A percentile compares a stretch with the other conserved stretches of the same genome.
phyloP scores from a whole-genome alignment of 2,113 vertebrate species.

The Campylorhamphus procurvoides region DNA sequence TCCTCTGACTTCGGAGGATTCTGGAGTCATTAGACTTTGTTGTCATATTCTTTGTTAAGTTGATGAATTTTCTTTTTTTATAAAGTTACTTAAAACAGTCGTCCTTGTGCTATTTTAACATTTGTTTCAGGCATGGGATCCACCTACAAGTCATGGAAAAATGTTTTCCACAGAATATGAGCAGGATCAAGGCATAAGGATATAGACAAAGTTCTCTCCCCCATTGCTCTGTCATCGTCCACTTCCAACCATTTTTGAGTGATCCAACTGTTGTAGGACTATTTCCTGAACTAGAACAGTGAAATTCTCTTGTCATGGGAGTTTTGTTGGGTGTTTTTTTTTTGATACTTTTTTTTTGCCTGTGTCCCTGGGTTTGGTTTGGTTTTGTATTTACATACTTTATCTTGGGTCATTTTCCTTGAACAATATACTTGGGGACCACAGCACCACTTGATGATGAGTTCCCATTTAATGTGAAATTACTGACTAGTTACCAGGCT shows the following conservation, averaged over 20 bases:
- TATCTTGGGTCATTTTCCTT: background rate
- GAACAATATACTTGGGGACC: no score
- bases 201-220: rapidly evolving
- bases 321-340: background rate
- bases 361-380: background rate
- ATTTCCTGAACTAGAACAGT: background rate
- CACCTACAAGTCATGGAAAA: background rate
- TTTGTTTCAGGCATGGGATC: background rate
- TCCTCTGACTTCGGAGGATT: background rate
- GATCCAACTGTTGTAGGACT: background rate
- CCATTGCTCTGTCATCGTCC: background rate
- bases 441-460: background rate
- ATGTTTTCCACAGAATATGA: background rate
- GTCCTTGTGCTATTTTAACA: background rate
- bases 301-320: background rate
- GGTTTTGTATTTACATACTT: background rate
- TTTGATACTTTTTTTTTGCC: background rate
- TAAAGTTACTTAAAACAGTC: background rate
- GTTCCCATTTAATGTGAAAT: background rate
- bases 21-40: background rate
- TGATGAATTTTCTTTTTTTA: background rate
- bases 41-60: background rate
- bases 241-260: background rate
- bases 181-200: background rate
- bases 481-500: background rate